Evolutionary conservation across 2,888 invertebrate species (phyloP), one percentile per base, ranked within the genome.

Genomic region (Nomada fucata): DNA sequence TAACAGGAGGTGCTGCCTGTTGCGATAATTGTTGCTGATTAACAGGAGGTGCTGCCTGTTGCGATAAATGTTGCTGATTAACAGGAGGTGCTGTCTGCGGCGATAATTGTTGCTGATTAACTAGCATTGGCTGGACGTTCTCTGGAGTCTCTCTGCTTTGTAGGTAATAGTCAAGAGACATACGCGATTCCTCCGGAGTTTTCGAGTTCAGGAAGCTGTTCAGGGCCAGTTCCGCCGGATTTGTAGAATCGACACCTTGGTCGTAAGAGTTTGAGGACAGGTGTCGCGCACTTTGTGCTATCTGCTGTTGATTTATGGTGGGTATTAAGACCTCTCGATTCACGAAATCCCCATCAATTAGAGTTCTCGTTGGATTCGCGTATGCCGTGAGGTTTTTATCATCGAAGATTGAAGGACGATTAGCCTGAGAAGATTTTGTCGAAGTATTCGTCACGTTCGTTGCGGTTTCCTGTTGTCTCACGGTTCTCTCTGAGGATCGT

Each of bases 101-200:
- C 42, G 47, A 20, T 44, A 68, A 69, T 74, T 65, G 74, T 2
- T 47, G 68, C n/a, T 70, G 80, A 75, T 75, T 61, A 2, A 59
- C 29, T 7, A 42, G 2, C 1, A 15, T 42, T 18, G 74, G 65
- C 26, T 18, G 47, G 0, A 20, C n/a, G 5, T 36, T 55, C 15
- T 59, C 20, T 0, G 73, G 7, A 0, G 10, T 15, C 47, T 26
- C 59, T 10, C 69, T 74, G 60, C 71, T 89, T 23, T 84, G 79
- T 3, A 93, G 75, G 68, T 89, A 93, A 57, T 88, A 85, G 26
- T 92, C 90, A 47, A 93, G 75, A 13, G 92, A 90, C 15, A 86
- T 15, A 23, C 90, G 86, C 13, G 93, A 93, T 60, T 93, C 92
- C 47, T 91, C 91, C 0, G 92, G 93, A 5, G 92, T 92, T 70